A percentile compares a stretch with the other conserved stretches of the same genome.
phyloP scores from a whole-genome alignment of 2,888 invertebrate species.

The Augiades crinisus region DNA sequence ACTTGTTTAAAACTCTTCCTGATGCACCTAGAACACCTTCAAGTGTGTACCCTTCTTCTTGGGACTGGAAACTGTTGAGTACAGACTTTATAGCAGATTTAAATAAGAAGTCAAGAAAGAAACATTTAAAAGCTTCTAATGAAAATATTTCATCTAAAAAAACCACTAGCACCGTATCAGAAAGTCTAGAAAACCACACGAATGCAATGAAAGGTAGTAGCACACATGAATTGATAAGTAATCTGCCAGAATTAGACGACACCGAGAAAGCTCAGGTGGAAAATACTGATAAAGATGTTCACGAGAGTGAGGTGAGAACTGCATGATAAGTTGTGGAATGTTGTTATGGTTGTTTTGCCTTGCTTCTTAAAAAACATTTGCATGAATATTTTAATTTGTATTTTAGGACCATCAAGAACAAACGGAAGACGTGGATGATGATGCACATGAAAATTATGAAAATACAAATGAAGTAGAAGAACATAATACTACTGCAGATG shows the following conservation, averaged over 20 bases:
- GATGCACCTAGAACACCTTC: conserved; percentile 91
- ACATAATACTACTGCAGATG: conserved; percentile 17
- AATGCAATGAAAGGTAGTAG: conserved; percentile 67
- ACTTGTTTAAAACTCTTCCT: conserved; percentile 85
- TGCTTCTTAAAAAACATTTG: conserved; percentile 69
- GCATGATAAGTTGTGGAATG: conserved; percentile 54
- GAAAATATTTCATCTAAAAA: conserved; percentile 75
- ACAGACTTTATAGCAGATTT: conserved; percentile 68
- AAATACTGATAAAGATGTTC: conserved; percentile 37
- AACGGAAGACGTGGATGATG: background rate
- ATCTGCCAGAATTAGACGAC: conserved; percentile 69
- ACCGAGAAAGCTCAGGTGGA: conserved; percentile 38
- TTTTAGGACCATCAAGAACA: conserved; percentile 52
- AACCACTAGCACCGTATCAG: conserved; percentile 65
- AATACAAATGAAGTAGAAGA: background rate
- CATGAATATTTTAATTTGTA: conserved; percentile 63
- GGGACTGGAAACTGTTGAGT: conserved; percentile 87
- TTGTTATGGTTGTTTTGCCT: conserved; percentile 62
- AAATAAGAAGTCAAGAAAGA: conserved; percentile 65
- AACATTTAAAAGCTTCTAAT: conserved; percentile 59
- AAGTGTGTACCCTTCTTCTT: conserved; percentile 84
- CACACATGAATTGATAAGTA: conserved; percentile 68
- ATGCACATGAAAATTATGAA: conserved; percentile 41
- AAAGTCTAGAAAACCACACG: conserved; percentile 52
- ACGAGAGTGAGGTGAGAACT: conserved; percentile 58